phyloP scores from a whole-genome alignment of 2,888 invertebrate species.

The Drosophila testacea region DNA sequence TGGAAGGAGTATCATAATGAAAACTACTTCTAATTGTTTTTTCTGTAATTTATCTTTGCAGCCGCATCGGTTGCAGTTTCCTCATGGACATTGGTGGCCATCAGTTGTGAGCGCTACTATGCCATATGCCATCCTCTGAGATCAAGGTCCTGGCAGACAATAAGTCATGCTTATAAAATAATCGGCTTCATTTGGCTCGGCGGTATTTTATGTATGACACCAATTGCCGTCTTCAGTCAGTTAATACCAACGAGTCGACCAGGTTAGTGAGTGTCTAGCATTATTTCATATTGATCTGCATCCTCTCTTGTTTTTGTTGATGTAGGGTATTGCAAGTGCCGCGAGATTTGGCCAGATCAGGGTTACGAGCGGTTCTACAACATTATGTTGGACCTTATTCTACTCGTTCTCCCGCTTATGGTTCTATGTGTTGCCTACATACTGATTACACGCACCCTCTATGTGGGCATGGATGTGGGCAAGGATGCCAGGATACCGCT shows the following conservation, averaged over 20 bases:
- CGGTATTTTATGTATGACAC: constrained; percentile 88
- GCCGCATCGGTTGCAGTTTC: constrained; percentile 91
- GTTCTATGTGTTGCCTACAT: constrained; percentile 89
- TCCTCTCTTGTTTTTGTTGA: background rate
- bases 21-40: background rate
- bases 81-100: constrained; percentile 92
- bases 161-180: constrained; percentile 90
- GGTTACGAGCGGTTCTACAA: constrained; percentile 88
- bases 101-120: constrained; percentile 91
- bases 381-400: constrained; percentile 87
- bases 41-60: constrained; percentile 78
- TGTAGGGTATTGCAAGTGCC: constrained; percentile 87
- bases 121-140: constrained; percentile 92
- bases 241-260: constrained; percentile 86
- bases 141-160: constrained; percentile 91
- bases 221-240: constrained; percentile 87
- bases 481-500: constrained; percentile 1
- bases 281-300: background rate
- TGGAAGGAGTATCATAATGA: too few species aligned
- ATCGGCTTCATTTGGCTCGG: constrained; percentile 89
- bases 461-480: constrained; percentile 77
- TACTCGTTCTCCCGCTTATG: constrained; percentile 89
- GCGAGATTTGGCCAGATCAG: constrained; percentile 87
- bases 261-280: constrained; percentile 61
- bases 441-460: constrained; percentile 85